These are phyloP conservation scores for Oreochromis niloticus DNA, from an alignment of 2,113 vertebrate genomes.

Conservation along the genomic window DNA sequence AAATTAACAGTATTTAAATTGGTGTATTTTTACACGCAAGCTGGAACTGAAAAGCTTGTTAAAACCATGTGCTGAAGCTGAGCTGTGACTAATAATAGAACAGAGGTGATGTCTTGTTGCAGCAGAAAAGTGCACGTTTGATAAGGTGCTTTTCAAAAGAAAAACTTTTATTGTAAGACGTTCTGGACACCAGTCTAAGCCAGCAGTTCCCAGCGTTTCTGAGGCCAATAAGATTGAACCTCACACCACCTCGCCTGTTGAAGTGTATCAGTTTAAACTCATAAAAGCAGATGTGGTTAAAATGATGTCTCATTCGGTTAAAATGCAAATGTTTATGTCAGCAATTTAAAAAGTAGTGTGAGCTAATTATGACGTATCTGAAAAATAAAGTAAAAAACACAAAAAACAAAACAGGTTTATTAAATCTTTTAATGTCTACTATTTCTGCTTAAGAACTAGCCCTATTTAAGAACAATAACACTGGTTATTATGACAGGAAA, in stretches of 20 bases:
- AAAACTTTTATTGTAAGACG: neutral
- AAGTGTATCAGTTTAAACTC: neutral
- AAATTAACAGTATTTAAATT: neutral
- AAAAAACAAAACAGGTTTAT: neutral
- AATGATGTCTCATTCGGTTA: neutral
- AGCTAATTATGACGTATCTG: neutral
- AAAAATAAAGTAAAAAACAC: neutral
- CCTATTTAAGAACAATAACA: neutral
- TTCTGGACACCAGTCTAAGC: neutral
- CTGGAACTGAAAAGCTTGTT: slow-evolving; percentile 7
- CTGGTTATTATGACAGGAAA: neutral
- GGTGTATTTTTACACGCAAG: neutral
- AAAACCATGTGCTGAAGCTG: neutral
- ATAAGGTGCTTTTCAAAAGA: neutral
- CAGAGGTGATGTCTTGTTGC: slow-evolving; percentile 8
- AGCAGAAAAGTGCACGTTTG: neutral
- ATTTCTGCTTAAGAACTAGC: neutral
- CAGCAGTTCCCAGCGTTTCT: neutral
- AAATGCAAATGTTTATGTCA: neutral
- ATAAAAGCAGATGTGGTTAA: neutral
- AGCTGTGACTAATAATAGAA: slow-evolving; percentile 31
- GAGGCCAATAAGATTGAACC: neutral
- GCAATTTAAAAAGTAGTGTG: neutral
- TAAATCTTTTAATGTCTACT: neutral
- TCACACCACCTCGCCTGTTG: neutral